Conservation (phyloP, 2,888 invertebrate genomes). For the Heliconius ismenius region DNA sequence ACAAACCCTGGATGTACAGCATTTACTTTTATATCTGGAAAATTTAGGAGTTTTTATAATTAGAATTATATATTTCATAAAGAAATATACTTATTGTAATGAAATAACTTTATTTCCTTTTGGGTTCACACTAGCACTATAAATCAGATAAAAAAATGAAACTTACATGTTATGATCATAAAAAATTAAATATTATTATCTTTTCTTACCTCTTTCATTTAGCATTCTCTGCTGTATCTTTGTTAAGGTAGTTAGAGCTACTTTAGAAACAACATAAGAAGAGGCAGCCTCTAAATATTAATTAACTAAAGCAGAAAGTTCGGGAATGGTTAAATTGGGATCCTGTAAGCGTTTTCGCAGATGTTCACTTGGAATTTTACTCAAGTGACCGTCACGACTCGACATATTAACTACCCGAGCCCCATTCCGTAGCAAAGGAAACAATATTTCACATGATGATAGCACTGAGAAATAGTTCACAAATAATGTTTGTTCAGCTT, state of each 20-base stretch:
- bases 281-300: conserved; percentile 84
- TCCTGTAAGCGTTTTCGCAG: conserved; percentile 77
- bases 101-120: neutral
- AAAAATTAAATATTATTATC: too few species aligned
- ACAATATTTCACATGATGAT: conserved; percentile 84
- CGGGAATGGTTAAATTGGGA: conserved; percentile 78
- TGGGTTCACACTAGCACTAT: too few species aligned
- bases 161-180: too few species aligned
- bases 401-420: conserved; percentile 89
- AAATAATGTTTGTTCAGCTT: conserved; percentile 86
- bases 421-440: conserved; percentile 86
- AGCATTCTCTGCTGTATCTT: conserved; percentile 84
- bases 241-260: conserved; percentile 85
- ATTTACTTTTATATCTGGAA: conserved; percentile 73
- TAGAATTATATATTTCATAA: neutral
- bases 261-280: conserved; percentile 85
- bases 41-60: neutral
- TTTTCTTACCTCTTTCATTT: conserved; percentile 3
- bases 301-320: conserved; percentile 83
- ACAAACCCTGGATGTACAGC: conserved; percentile 88
- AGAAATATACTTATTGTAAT: neutral
- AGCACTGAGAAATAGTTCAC: conserved; percentile 87
- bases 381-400: conserved; percentile 84
- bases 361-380: conserved; percentile 77
- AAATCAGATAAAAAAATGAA: too few species aligned